phyloP scores from a whole-genome alignment of 2,888 invertebrate species.

The Patella ulyssiponensis region DNA sequence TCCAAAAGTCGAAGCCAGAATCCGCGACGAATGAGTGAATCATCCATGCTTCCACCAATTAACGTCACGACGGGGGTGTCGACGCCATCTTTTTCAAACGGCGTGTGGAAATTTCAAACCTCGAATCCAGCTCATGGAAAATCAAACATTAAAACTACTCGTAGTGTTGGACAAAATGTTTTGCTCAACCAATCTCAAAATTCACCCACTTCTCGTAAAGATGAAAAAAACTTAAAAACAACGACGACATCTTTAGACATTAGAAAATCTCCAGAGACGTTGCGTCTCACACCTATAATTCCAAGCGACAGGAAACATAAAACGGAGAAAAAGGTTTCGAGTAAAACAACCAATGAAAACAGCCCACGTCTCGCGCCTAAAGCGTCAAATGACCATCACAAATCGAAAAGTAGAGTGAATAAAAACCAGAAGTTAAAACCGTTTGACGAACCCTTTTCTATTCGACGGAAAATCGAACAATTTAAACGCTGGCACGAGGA shows the following conservation, averaged over 20 bases:
- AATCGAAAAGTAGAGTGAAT: constrained; percentile 23
- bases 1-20: constrained; percentile 36
- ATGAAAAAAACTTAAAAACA: neutral
- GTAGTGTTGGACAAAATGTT: neutral
- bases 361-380: constrained; percentile 18
- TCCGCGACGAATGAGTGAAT: constrained; percentile 26
- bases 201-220: constrained; percentile 14
- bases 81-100: constrained; percentile 24
- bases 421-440: constrained; percentile 28
- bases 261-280: constrained; percentile 19
- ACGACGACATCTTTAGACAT: constrained; percentile 3
- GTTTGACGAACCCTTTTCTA: constrained; percentile 59
- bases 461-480: constrained; percentile 64
- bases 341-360: neutral
- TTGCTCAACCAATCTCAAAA: constrained; percentile 11
- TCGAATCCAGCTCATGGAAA: constrained; percentile 11
- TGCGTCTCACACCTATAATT: constrained; percentile 19
- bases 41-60: constrained; percentile 47
- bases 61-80: constrained; percentile 31
- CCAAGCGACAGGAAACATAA: constrained; percentile 14
- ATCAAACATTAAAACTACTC: neutral
- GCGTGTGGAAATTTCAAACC: constrained; percentile 19
- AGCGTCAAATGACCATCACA: constrained; percentile 4
- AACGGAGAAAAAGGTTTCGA: constrained; percentile 25
- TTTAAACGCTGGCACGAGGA: constrained; percentile 64